Evolutionary conservation across 2,888 invertebrate genomes (phyloP).

Genomic region (Lampropteryx suffumata): DNA sequence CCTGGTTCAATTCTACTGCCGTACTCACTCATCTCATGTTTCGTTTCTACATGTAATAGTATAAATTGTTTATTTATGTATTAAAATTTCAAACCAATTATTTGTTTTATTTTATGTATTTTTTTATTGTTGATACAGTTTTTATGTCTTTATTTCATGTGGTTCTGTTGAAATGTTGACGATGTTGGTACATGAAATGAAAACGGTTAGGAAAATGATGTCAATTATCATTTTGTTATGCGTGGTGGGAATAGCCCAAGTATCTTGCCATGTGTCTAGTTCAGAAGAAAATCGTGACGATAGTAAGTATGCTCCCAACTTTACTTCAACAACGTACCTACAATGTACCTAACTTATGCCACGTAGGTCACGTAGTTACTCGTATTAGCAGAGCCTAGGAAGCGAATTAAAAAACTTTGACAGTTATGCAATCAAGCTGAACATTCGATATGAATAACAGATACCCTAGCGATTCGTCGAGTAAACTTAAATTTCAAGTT

Average conservation of each 20-base stretch:
- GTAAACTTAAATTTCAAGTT: no score
- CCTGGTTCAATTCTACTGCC: constrained; percentile 13
- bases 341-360: no score
- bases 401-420: no score
- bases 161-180: constrained; percentile 6
- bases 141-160: constrained; percentile 13
- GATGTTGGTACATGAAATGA: constrained; percentile 2
- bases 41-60: constrained; percentile 20
- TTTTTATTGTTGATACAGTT: neutral
- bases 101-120: constrained; percentile 19
- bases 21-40: no score
- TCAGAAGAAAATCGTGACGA: constrained; percentile 5
- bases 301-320: constrained; percentile 7
- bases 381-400: no score
- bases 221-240: neutral
- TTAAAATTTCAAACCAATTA: constrained; percentile 16
- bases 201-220: neutral
- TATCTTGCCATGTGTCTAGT: constrained; percentile 3
- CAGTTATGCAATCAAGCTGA: no score
- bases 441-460: no score
- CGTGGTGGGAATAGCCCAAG: neutral
- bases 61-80: constrained; percentile 27
- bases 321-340: no score
- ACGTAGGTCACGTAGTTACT: no score
- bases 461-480: no score